Evolutionary conservation across 1,140 invertebrate species (phyloP), one percentile per base, ranked within the genome.

Genomic region (Onthophagus taurus): DNA sequence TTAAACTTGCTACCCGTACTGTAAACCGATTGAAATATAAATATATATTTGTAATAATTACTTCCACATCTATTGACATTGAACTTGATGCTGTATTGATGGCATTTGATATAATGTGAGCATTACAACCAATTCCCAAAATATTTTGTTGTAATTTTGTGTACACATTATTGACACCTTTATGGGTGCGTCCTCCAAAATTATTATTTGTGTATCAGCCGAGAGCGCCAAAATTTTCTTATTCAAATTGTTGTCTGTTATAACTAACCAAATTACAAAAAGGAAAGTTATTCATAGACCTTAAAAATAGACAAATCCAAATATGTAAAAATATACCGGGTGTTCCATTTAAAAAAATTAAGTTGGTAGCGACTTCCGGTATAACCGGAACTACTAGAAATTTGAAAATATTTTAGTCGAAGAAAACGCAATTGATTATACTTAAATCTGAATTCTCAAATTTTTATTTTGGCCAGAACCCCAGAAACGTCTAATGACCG

Each of bases 1-100:
- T 36, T 9, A 44, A 13, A 44, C 3, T 21, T 42, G 41, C 48
- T 14, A 48, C 49, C 45, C 45, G 31, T 39, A 47, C 24, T 0
- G 21, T 51, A 31, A 50, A 49, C 21, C 42, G 49, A 38, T 47
- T 47, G 29, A 50, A 50, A 50, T 37, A 50, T 42, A 24, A 46
- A 58, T 55, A 59, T 44, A 55, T 51, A n/a, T n/a, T 34, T 53
- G 53, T 39, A 57, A 57, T 55, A 39, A 57, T 45, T 34, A 49
- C 44, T 55, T 55, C 54, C 19, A 47, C 53, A 45, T 55, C 55
- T 33, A 58, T 3, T 13, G 54, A 49, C 30, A 56, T 48, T 8
- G 46, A n/a, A 46, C 57, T 54, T 47, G 54, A 47, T 43, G 52
- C 56, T 41, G 54, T 38, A 52, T 52, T 52, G 36, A 58, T 50